Evolutionary conservation across 2,797 vertebrate genomes (phyloP), one percentile per base, ranked within the genome.

Genomic region (Neoniphon sammara): DNA sequence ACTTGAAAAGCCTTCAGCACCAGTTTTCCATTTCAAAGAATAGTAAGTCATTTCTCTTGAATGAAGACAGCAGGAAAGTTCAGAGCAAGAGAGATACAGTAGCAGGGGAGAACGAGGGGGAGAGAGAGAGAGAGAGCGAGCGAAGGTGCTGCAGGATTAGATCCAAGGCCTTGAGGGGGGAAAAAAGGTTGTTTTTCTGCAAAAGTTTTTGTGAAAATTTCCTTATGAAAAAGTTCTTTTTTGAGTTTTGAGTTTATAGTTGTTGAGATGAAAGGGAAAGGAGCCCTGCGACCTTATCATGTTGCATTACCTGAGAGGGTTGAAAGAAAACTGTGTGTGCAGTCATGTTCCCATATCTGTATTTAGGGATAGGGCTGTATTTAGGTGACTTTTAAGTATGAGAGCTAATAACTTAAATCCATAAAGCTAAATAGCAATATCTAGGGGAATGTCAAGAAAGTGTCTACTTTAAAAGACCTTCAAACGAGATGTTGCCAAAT

Each of bases 11-110:
- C 82, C 68, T 74, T 73, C 21, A 82, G 77, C 74, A 7, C 34
- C 34, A 53, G 60, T 83, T 85, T 87, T 82, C 25, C 66, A 79
- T 85, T 86, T 88, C 74, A 87, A 86, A 87, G 64, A 82, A 76
- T 18, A 59, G 55, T 36, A 78, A 70, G 63, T 80, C 72, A 47
- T 81, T 86, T 73, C 53, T 82, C 68, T 67, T 80, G 62, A 75
- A 85, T 65, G 47, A 30, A 77, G 69, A 79, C 23, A 39, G 46
- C 75, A 50, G 31, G 31, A 70, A 66, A 72, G 68, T 78, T 79
- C 67, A 77, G 65, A 30, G 58, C 2, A 6, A 62, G 25, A 68
- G 64, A 61, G 31, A 34, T 34, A 27, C 25, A 27, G 25, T 27
- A 27, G 25, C 25, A 27, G 31, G 31, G 31, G 7, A 6, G 31